phyloP scores from a whole-genome alignment of 1,140 invertebrate species.

The Diabrotica undecimpunctata region DNA sequence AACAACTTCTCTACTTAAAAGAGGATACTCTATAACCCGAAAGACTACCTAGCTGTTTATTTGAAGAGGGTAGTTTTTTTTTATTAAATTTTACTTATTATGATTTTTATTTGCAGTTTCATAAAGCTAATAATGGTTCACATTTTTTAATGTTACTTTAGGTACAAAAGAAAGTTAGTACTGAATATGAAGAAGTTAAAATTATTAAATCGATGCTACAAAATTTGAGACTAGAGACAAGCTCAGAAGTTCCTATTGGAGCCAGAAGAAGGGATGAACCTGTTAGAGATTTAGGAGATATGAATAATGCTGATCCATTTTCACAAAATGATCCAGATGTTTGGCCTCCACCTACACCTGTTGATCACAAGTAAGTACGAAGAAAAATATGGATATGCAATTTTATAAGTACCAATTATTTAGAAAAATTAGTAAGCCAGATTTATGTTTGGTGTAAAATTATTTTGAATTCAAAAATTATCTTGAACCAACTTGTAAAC shows the following conservation, averaged over 20 bases:
- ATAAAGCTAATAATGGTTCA: constrained; percentile 54
- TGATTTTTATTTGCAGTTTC: no score
- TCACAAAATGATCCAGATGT: constrained; percentile 79
- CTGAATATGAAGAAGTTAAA: constrained; percentile 90
- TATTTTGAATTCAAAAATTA: background rate
- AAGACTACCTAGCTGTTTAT: no score
- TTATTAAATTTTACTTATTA: background rate
- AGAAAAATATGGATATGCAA: background rate
- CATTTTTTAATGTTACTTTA: constrained; percentile 44
- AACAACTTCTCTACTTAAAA: no score
- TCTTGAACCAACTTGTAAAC: no score
- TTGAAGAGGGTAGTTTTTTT: background rate
- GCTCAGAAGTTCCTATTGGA: constrained; percentile 41
- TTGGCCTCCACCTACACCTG: constrained; percentile 85
- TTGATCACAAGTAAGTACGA: constrained; percentile 59
- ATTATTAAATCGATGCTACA: constrained; percentile 67
- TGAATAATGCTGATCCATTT: constrained; percentile 55
- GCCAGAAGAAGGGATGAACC: constrained; percentile 39
- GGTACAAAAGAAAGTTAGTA: constrained; percentile 85
- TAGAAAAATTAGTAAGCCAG: no score
- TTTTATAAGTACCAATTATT: no score
- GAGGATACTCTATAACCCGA: no score
- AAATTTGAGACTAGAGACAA: constrained; percentile 36
- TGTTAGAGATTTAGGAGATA: constrained; percentile 31
- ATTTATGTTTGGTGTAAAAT: no score